Evolutionary conservation across 1,140 invertebrate genomes (phyloP), one percentile per base, ranked within the genome.

Genomic region (Zophobas morio): DNA sequence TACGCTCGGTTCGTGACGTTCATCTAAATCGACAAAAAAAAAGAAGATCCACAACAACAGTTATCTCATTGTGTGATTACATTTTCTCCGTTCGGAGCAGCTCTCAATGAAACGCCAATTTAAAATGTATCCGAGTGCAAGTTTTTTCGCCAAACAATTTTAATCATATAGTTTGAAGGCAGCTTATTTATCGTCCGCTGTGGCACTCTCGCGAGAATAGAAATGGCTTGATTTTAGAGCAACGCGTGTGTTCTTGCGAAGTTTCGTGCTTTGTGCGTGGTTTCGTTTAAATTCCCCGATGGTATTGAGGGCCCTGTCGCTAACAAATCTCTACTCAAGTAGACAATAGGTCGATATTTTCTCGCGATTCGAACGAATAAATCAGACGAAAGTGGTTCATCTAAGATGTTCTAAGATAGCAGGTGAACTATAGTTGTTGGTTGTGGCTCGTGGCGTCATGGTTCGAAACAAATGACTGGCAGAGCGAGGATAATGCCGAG

Each of bases 381-480:
- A 79, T 79, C 78, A 79, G 46, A 78, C 34, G 76, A 78, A 82
- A 82, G 80, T 82, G 79, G 81, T 81, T 80, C 81, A 82, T 82
- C 79, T 81, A 73, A 82, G 81, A 82, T 82, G 74, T 79, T 78
- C 73, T 46, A 77, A 82, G 81, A 82, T 83, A 83, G 79, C 84
- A 85, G 83, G 83, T 84, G 83, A 85, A 85, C 80, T 85, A 84
- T 84, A 82, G 79, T 81, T 82, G 82, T 82, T 82, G 75, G 78
- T 75, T 80, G 77, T 84, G 85, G 85, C 86, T 87, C 85, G 86
- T 86, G 86, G 84, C 86, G 85, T 86, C 86, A 87, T 87, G 86
- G 78, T 86, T 86, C 82, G 86, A 85, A 86, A 84, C 86, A 86
- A 87, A 86, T 87, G 86, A 85, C 85, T 86, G 85, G 77, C 84